Evolutionary conservation across 2,888 invertebrate genomes (phyloP), one percentile per base, ranked within the genome.

Genomic region (Catocala sponsa): DNA sequence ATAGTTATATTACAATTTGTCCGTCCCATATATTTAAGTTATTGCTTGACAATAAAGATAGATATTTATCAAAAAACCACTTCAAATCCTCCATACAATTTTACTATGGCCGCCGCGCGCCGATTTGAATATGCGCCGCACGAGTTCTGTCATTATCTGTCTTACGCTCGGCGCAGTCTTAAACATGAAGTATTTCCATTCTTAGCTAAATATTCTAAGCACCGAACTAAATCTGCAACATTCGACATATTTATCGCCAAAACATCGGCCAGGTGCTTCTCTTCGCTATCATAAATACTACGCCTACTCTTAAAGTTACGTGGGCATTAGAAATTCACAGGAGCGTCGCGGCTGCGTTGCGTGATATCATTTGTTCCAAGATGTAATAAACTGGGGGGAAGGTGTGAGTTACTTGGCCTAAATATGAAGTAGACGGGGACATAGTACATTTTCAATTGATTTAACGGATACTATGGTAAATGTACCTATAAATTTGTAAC

Each of bases 261-360:
- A 59, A 53, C 52, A 47, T 48, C 33, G 44, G 47, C 53, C 59
- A 59, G 53, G 48, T 53, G 50, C 43, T 42, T 48, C 48, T 35
- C 25, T 41, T 13, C 42, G 44, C 33, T 33, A 15, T 33, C 33
- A 59, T 59, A 59, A 59, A 59, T 59, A 59, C 35, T 48, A 48
- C 43, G 35, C 48, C 53, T 32, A 53, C 53, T 12, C 50, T 50
- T 38, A 52, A 33, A 32, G 53, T 6, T 32, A 33, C 11, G 33
- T 13, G 6, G n/a, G n/a, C 65, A 75, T 73, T 76, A 72, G 57
- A 65, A 46, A 73, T 73, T 73, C 76, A 63, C 60, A 15, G 57
- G 47, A 42, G 55, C 61, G 57, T 47, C 32, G 59, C 57, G 46
- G 60, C 51, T 62, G 10, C 43, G 52, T 69, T 61, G 76, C 76